Evolutionary conservation across 2,797 vertebrate genomes (phyloP), one percentile per base, ranked within the genome.

Genomic region (Apogon hyalosoma): DNA sequence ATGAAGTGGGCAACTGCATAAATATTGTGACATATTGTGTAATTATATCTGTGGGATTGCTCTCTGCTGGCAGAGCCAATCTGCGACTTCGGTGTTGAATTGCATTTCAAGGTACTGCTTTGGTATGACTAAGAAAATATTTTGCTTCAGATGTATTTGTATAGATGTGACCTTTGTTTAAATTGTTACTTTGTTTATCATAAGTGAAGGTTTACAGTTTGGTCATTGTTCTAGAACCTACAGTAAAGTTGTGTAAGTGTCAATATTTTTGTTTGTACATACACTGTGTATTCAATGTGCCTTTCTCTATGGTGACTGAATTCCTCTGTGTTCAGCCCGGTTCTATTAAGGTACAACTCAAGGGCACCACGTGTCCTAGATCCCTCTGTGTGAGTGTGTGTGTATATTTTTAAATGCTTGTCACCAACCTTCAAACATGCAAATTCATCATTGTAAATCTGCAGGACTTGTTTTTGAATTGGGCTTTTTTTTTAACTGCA

Each of bases 121-220:
- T 94, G 94, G 95, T 96, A 95, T 93, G 95, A 97, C 95, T 95
- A 95, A 96, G 94, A 96, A 95, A 94, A 96, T 95, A 95, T 96
- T 96, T 96, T 96, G 94, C 95, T 96, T 96, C 93, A 93, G 89
- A 94, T 94, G 90, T 91, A 93, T 97, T 96, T 97, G 95, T 97
- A 96, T 94, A 88, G 80, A 92, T 95, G 94, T 91, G 83, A 58
- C 41, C 79, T 73, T 76, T 68, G 51, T 84, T 86, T 83, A 46
- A 57, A 57, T 64, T 79, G 75, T 86, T 88, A 5, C 31, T 87
- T 89, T 82, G 72, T 88, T 92, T 91, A 90, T 95, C 83, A 94
- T 93, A 97, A 96, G 96, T 98, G 96, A 97, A 97, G 94, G 96
- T 99, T 98, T 98, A 97, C 96, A 97, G 96, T 97, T 95, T 96